Conservation (phyloP, 2,113 vertebrate species). For the Myrmecobius fasciatus region DNA sequence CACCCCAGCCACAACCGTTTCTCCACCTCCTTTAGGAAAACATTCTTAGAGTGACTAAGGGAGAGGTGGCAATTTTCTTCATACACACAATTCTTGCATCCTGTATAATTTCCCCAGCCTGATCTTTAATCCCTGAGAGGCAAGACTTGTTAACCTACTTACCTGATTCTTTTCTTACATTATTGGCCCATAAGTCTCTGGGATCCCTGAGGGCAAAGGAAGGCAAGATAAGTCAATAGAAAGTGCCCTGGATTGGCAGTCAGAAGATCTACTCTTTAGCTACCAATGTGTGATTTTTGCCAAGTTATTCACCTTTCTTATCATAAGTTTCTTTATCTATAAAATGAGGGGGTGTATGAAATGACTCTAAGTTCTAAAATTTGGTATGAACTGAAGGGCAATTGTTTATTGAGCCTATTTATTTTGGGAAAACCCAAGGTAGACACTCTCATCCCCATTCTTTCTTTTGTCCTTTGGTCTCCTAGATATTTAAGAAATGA, state of each 20-base stretch:
- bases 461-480: background rate
- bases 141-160: background rate
- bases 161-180: background rate
- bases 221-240: background rate
- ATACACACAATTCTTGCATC: background rate
- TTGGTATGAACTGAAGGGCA: background rate
- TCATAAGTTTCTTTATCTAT: background rate
- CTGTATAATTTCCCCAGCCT: background rate
- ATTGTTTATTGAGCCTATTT: background rate
- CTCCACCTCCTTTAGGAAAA: background rate
- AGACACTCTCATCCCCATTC: background rate
- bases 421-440: background rate
- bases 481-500: background rate
- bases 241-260: background rate
- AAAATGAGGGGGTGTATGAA: background rate
- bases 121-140: background rate
- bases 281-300: background rate
- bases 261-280: background rate
- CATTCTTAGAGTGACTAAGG: background rate
- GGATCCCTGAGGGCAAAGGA: background rate
- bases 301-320: background rate
- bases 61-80: background rate
- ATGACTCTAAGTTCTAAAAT: background rate
- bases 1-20: background rate
- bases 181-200: background rate